Conservation (phyloP, 2,113 vertebrate genomes). For the Etia nguti region DNA sequence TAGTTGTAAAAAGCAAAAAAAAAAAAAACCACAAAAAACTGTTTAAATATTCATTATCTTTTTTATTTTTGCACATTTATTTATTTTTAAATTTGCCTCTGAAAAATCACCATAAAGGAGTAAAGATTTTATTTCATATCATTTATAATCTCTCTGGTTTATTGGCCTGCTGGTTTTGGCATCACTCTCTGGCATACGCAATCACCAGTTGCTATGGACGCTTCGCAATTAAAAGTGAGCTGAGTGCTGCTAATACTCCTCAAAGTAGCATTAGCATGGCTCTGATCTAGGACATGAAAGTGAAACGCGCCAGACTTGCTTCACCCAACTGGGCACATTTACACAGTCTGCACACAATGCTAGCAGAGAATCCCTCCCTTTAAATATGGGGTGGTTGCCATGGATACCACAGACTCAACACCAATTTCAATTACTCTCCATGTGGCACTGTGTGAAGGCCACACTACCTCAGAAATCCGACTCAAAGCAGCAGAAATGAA, state of each 20-base stretch:
- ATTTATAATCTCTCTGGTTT: not conserved
- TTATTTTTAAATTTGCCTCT: not conserved
- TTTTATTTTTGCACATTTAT: not conserved
- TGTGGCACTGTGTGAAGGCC: conserved; percentile 46
- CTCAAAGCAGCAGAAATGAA: conserved; percentile 43
- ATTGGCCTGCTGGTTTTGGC: not conserved
- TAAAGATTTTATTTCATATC: not conserved
- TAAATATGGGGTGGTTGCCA: conserved; percentile 48
- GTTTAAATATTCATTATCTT: not conserved
- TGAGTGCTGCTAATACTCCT: conserved; percentile 27
- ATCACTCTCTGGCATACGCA: not conserved
- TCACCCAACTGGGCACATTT: conserved; percentile 43
- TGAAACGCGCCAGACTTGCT: conserved; percentile 23
- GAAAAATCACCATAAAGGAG: not conserved
- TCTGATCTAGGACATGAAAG: conserved; percentile 63
- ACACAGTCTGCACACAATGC: conserved; percentile 44
- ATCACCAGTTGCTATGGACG: conserved; percentile 28
- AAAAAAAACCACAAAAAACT: not conserved
- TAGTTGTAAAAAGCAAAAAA: not conserved
- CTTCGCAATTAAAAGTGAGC: conserved; percentile 25
- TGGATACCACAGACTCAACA: conserved; percentile 55
- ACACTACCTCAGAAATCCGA: conserved; percentile 38
- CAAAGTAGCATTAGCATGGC: conserved; percentile 60
- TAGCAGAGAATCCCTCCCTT: conserved; percentile 32
- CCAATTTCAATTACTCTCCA: conserved; percentile 39